phyloP scores from a whole-genome alignment of 1,140 invertebrate genomes.

The Drosophila santomea region DNA sequence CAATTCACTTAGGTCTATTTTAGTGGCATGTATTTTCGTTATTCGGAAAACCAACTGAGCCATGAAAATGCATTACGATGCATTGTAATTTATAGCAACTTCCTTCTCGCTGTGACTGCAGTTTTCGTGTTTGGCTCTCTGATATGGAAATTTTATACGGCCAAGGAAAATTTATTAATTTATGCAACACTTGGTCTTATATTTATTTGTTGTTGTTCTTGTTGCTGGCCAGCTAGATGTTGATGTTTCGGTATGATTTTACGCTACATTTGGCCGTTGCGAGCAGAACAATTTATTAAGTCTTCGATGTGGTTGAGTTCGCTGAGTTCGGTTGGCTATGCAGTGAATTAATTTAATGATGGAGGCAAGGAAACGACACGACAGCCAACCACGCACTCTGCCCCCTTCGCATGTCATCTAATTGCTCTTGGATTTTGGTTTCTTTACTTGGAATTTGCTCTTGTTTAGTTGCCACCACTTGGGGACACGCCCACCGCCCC shows the following conservation, averaged over 20 bases:
- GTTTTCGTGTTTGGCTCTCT: slow-evolving; percentile 40
- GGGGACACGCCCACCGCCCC: slow-evolving; percentile 25
- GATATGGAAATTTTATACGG: slow-evolving; percentile 58
- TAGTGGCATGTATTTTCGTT: slow-evolving; percentile 43
- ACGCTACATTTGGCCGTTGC: slow-evolving; percentile 64
- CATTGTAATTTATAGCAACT: slow-evolving; percentile 73
- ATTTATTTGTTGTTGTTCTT: slow-evolving; percentile 48
- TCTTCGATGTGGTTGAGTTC: slow-evolving; percentile 43
- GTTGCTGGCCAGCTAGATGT: slow-evolving; percentile 8
- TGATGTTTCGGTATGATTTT: slow-evolving; percentile 54
- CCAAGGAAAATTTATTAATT: slow-evolving; percentile 66
- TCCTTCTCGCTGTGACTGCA: slow-evolving; percentile 63
- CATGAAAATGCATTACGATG: slow-evolving; percentile 65
- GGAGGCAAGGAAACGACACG: slow-evolving; percentile 4
- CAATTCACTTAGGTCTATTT: slow-evolving; percentile 21
- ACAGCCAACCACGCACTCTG: neutral
- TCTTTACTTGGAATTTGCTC: slow-evolving; percentile 39
- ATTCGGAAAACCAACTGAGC: slow-evolving; percentile 58
- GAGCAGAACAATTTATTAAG: slow-evolving; percentile 48
- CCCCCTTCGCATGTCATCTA: slow-evolving; percentile 37
- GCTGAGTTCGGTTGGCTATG: slow-evolving; percentile 25
- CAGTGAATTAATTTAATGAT: slow-evolving; percentile 32
- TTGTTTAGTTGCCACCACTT: slow-evolving; percentile 31
- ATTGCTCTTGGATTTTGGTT: slow-evolving; percentile 27
- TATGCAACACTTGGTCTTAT: slow-evolving; percentile 68